Conservation (phyloP, 2,888 invertebrate genomes). For the Stictocephala bisonia region DNA sequence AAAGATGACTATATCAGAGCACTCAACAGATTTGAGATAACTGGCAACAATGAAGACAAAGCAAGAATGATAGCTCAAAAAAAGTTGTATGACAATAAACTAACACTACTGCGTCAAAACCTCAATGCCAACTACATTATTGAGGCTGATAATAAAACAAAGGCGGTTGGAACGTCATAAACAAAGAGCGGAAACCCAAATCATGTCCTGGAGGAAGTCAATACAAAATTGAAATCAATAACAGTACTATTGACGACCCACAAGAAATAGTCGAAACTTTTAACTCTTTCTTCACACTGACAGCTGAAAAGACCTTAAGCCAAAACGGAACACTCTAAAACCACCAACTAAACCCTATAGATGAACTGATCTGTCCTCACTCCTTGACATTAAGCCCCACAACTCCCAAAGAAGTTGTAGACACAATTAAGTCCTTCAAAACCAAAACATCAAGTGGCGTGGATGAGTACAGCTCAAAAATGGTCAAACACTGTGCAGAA, state of each 20-base stretch:
- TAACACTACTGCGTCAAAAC: conserved; percentile 10
- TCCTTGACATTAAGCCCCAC: not conserved
- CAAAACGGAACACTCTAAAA: not conserved
- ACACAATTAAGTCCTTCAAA: not conserved
- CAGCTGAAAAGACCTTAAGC: not conserved
- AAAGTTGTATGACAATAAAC: conserved; percentile 11
- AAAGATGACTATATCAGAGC: conserved; percentile 15
- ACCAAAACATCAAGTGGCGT: not conserved
- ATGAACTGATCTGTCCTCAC: not conserved
- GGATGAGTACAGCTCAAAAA: conserved; percentile 3
- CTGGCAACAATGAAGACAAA: not conserved
- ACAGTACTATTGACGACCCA: not conserved
- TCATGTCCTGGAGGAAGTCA: not conserved
- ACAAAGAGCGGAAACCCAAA: not conserved
- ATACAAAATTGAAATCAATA: not conserved
- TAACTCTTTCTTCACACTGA: conserved; percentile 1
- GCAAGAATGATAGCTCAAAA: conserved; percentile 7
- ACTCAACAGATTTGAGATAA: not conserved
- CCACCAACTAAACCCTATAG: not conserved
- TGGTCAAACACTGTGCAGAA: not conserved
- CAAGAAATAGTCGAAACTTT: not conserved
- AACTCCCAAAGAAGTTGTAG: not conserved
- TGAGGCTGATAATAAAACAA: conserved; percentile 14
- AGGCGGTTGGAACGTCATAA: conserved; percentile 6
- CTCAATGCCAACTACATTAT: conserved; percentile 4